A percentile compares a stretch with the other conserved stretches of the same genome.
Evolutionary conservation across 1,140 invertebrate genomes (phyloP).

Genomic region (Heliconius himera): DNA sequence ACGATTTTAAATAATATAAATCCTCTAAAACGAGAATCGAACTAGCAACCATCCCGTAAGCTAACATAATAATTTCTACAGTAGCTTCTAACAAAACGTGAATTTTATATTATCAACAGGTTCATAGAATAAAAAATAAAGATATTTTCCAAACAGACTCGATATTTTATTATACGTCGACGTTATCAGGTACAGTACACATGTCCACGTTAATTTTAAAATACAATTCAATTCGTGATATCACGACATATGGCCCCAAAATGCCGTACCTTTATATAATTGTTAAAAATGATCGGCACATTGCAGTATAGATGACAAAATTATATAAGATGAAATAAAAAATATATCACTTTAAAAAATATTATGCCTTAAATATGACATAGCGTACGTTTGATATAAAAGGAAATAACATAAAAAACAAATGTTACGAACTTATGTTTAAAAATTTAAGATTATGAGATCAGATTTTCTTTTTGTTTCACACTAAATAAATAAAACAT

Average conservation of each 20-base stretch:
- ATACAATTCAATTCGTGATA: slow-evolving; percentile 16
- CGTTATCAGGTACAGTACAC: slow-evolving; percentile 29
- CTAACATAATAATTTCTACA: too few relatives aligned
- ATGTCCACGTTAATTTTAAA: slow-evolving; percentile 16
- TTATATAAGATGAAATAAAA: neutral
- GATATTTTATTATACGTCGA: slow-evolving; percentile 31
- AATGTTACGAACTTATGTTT: neutral
- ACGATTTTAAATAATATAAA: too few relatives aligned
- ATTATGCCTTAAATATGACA: neutral
- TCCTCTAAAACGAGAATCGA: too few relatives aligned
- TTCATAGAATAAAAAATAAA: neutral
- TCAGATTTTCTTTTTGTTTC: neutral
- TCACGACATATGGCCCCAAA: slow-evolving; percentile 14
- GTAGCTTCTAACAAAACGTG: too few relatives aligned
- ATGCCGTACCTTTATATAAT: neutral
- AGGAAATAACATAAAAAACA: neutral
- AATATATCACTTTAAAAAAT: neutral
- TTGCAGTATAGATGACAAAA: neutral
- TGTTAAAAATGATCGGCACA: slow-evolving; percentile 7
- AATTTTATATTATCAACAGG: neutral
- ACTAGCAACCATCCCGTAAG: too few relatives aligned
- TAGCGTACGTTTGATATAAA: neutral
- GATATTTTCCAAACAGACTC: slow-evolving; percentile 22
- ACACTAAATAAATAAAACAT: neutral
- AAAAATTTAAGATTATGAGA: neutral